Percentiles rank a stretch among this genome's conserved stretches.
Evolutionary conservation across 2,888 invertebrate species (phyloP).

Genomic region (Nymphalis polychloros): DNA sequence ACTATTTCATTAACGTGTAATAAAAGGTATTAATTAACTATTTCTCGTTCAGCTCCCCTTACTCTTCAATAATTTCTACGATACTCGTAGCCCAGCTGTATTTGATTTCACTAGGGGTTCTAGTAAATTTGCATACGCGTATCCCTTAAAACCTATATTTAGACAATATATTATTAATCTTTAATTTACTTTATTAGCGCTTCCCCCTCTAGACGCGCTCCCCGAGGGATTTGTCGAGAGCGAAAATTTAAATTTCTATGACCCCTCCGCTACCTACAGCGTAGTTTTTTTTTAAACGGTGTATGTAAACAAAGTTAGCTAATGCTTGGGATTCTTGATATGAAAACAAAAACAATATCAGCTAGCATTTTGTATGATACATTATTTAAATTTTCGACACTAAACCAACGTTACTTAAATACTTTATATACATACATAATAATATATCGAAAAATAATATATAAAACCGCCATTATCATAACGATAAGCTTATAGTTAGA

Average conservation of each 20-base stretch:
- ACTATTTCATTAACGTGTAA: background rate
- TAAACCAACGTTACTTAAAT: too few species aligned
- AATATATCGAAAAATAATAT: too few species aligned
- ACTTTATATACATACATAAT: too few species aligned
- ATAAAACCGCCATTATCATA: too few species aligned
- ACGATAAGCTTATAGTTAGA: too few species aligned
- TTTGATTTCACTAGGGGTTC: slow-evolving; percentile 57
- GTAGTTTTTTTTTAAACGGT: slow-evolving; percentile 48
- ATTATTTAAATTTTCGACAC: background rate
- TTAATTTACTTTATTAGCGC: slow-evolving; percentile 81
- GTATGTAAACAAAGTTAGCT: slow-evolving; percentile 27
- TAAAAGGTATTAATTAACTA: background rate
- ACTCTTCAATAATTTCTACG: slow-evolving; percentile 6
- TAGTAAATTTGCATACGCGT: slow-evolving; percentile 66
- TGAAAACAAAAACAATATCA: background rate
- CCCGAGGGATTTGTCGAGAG: slow-evolving; percentile 69
- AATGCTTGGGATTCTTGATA: slow-evolving; percentile 13
- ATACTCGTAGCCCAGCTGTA: slow-evolving; percentile 50
- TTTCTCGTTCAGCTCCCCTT: too few species aligned
- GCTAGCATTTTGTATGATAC: too few species aligned
- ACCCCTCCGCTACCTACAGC: slow-evolving; percentile 62
- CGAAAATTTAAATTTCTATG: slow-evolving; percentile 81
- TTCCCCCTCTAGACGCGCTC: slow-evolving; percentile 66
- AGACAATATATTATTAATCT: slow-evolving; percentile 81
- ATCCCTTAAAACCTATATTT: slow-evolving; percentile 71